These are phyloP conservation scores for Asarcornis scutulata DNA, from an alignment of 2,113 vertebrate species.

Conservation along the genomic window DNA sequence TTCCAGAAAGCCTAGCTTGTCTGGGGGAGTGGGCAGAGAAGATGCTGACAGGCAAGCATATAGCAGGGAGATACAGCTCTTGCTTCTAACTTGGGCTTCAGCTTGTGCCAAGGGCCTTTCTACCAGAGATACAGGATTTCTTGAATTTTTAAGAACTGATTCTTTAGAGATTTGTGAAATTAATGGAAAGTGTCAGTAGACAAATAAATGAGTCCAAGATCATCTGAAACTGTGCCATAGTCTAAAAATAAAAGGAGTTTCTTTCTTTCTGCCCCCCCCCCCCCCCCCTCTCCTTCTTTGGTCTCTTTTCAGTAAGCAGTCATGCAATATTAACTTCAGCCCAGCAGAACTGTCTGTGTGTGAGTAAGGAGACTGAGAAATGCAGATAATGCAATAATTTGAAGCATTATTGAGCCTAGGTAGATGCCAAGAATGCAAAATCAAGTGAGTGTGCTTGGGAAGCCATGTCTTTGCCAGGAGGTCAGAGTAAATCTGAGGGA, in stretches of 20 bases:
- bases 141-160: background rate
- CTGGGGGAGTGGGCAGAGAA: background rate
- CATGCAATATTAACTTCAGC: slow-evolving; percentile 16
- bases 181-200: background rate
- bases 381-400: background rate
- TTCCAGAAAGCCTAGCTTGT: background rate
- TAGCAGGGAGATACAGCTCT: background rate
- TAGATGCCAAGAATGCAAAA: background rate
- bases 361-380: background rate
- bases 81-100: background rate
- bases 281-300: too few relatives aligned
- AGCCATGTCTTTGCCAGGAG: background rate
- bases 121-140: background rate
- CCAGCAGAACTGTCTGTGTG: background rate
- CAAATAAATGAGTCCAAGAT: background rate
- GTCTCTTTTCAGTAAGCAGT: background rate
- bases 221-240: slow-evolving; percentile 1
- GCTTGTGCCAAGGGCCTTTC: background rate
- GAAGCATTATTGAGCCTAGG: background rate
- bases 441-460: background rate
- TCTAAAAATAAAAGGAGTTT: background rate
- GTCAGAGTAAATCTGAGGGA: background rate
- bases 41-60: background rate
- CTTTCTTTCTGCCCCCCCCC: too few relatives aligned
- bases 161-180: background rate